Conservation (phyloP, 1,140 invertebrate genomes). For the Hylaeus anthracinus region DNA sequence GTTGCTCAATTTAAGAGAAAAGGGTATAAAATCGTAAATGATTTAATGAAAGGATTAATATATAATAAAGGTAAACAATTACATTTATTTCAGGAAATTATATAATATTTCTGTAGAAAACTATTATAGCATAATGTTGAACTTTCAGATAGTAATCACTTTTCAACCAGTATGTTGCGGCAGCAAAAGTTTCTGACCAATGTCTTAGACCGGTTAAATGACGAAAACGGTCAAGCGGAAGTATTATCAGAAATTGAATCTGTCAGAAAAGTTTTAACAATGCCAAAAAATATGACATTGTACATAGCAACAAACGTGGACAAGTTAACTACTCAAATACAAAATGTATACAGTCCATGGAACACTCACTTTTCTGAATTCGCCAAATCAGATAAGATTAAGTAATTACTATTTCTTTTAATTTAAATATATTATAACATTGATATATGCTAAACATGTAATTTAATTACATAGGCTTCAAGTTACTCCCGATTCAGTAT, state of each 20-base stretch:
- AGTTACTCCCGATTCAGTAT: conserved; percentile 80
- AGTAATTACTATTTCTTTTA: conserved; percentile 66
- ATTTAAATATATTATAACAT: conserved; percentile 13
- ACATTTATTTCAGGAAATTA: conserved; percentile 2
- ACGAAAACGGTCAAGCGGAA: conserved; percentile 80
- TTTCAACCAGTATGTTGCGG: conserved; percentile 85
- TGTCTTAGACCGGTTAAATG: conserved; percentile 83
- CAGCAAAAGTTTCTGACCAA: conserved; percentile 90
- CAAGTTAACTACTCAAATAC: conserved; percentile 79
- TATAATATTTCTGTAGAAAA: not conserved
- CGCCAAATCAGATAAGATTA: conserved; percentile 66
- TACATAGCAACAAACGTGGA: conserved; percentile 88
- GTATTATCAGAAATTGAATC: conserved; percentile 84
- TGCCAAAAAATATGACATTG: conserved; percentile 83
- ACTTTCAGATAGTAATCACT: conserved; percentile 86
- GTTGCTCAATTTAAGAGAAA: conserved; percentile 86
- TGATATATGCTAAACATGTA: conserved; percentile 4
- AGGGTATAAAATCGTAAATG: conserved; percentile 83
- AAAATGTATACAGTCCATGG: conserved; percentile 82
- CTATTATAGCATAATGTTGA: not conserved
- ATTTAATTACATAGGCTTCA: conserved; percentile 75
- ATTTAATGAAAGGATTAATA: conserved; percentile 84
- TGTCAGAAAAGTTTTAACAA: conserved; percentile 84
- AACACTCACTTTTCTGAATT: conserved; percentile 78
- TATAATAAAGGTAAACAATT: conserved; percentile 83